phyloP scores from a whole-genome alignment of 2,888 invertebrate species.

The Trachelus tabidus region DNA sequence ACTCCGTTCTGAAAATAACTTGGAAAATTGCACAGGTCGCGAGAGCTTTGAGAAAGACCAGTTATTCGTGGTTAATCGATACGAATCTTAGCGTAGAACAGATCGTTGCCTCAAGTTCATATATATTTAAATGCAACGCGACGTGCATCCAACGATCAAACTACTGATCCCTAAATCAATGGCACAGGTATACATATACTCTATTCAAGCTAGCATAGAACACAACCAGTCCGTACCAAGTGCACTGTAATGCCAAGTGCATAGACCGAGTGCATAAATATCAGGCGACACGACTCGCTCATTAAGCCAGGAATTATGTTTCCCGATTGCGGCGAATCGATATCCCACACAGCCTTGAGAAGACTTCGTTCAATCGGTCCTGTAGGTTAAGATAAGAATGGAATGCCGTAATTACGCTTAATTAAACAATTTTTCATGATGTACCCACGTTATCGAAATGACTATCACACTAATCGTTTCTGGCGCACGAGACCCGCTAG shows the following conservation, averaged over 20 bases:
- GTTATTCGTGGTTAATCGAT: background rate
- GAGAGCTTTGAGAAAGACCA: background rate
- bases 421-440: constrained; percentile 29
- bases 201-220: background rate
- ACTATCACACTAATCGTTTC: background rate
- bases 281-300: constrained; percentile 18
- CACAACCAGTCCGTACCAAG: background rate
- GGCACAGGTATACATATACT: background rate
- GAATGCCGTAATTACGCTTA: constrained; percentile 43
- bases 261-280: background rate
- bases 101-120: background rate
- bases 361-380: background rate
- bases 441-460: background rate
- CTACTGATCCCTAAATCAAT: background rate
- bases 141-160: background rate
- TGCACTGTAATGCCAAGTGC: background rate
- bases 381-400: constrained; percentile 12
- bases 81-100: background rate
- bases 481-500: background rate
- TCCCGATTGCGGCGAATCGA: constrained; percentile 24
- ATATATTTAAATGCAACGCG: background rate
- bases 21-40: background rate
- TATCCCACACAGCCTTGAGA: background rate
- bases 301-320: constrained; percentile 38
- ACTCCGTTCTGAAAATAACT: background rate